Conservation (phyloP, 2,888 invertebrate species). For the Athalia circularis region DNA sequence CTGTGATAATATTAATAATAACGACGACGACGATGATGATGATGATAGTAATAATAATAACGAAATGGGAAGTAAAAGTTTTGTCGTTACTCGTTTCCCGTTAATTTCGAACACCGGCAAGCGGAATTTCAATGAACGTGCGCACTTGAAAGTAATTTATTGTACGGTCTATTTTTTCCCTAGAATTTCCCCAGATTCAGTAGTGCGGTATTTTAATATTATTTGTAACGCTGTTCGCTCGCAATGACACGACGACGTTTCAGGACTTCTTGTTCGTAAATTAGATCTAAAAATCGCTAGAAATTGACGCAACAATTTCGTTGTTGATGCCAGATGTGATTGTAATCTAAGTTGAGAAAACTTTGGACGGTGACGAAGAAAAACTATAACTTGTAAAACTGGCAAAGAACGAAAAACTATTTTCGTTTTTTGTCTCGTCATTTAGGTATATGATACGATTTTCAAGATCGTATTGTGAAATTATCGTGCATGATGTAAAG, state of each 20-base stretch:
- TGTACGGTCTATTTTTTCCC: too few species aligned
- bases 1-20: background rate
- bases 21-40: background rate
- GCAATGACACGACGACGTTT: conserved; percentile 13
- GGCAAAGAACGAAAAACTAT: conserved; percentile 35
- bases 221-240: background rate
- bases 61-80: background rate
- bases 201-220: background rate
- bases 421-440: conserved; percentile 13
- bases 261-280: conserved; percentile 18
- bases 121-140: too few species aligned
- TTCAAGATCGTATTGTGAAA: too few species aligned
- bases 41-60: background rate
- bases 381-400: background rate
- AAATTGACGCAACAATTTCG: background rate
- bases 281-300: conserved; percentile 11
- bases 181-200: too few species aligned
- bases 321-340: background rate
- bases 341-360: too few species aligned
- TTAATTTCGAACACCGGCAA: too few species aligned
- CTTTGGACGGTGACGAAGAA: too few species aligned
- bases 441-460: background rate
- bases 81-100: too few species aligned
- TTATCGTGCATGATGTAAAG: too few species aligned
- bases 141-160: too few species aligned